Evolutionary conservation across 2,888 invertebrate genomes (phyloP).

Genomic region (Agrenia bidenticulata): DNA sequence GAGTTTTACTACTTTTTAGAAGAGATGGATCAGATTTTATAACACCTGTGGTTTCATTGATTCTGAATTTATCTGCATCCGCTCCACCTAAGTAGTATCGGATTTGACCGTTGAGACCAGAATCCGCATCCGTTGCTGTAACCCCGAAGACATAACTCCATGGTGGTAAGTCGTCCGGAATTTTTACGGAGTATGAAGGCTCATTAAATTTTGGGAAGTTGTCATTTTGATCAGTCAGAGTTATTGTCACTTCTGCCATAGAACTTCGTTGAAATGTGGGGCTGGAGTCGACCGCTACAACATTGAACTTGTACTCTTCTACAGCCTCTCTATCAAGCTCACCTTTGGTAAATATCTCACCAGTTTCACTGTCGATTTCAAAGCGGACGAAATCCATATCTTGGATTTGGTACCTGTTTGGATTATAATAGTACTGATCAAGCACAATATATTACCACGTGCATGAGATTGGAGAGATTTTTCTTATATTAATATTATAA

Average conservation of each 20-base stretch:
- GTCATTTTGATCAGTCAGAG: slow-evolving; percentile 89
- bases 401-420: slow-evolving; percentile 69
- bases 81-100: slow-evolving; percentile 81
- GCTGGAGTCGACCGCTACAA: slow-evolving; percentile 86
- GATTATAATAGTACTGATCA: too few species aligned
- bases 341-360: slow-evolving; percentile 72
- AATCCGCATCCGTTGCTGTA: slow-evolving; percentile 78
- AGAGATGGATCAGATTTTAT: slow-evolving; percentile 75
- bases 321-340: slow-evolving; percentile 78
- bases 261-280: slow-evolving; percentile 80
- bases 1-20: slow-evolving; percentile 55
- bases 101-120: slow-evolving; percentile 81
- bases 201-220: slow-evolving; percentile 79
- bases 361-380: slow-evolving; percentile 73
- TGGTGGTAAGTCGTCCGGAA: slow-evolving; percentile 78
- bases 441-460: too few species aligned
- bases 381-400: slow-evolving; percentile 82
- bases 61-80: slow-evolving; percentile 74
- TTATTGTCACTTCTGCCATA: slow-evolving; percentile 73
- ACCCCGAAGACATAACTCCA: slow-evolving; percentile 85
- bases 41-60: slow-evolving; percentile 80
- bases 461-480: too few species aligned
- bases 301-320: slow-evolving; percentile 72
- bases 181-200: slow-evolving; percentile 72
- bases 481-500: too few species aligned